phyloP scores from a whole-genome alignment of 2,113 vertebrate species.

The Lethenteron camtschaticum region DNA sequence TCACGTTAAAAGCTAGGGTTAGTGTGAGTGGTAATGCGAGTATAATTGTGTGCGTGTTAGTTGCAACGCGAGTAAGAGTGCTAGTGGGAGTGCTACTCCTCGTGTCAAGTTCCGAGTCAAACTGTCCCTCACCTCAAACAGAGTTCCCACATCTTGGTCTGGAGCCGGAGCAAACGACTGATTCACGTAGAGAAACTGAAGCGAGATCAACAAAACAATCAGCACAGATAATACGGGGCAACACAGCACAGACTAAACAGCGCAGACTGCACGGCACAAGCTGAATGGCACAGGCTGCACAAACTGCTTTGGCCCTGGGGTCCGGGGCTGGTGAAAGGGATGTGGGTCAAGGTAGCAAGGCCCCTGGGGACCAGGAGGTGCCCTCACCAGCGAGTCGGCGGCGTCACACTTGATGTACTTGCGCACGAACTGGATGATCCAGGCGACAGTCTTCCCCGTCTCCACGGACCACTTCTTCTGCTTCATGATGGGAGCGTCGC shows the following conservation, averaged over 20 bases:
- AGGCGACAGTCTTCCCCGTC: constrained; percentile 56
- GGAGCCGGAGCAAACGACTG: constrained; percentile 90
- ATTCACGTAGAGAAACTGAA: constrained; percentile 90
- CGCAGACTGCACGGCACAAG: too few species aligned
- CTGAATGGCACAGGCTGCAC: too few species aligned
- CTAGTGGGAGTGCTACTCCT: neutral
- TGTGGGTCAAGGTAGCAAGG: too few species aligned
- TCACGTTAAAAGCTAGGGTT: neutral
- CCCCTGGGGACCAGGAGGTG: too few species aligned
- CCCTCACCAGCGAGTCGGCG: constrained; percentile 55
- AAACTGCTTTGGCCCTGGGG: too few species aligned
- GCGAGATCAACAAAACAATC: constrained; percentile 11
- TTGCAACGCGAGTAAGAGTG: neutral
- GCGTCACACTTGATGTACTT: constrained; percentile 73
- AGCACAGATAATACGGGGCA: too few species aligned
- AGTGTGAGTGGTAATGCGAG: neutral
- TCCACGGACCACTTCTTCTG: constrained; percentile 91
- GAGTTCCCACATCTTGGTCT: constrained; percentile 76
- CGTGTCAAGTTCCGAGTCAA: neutral
- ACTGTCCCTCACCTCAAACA: constrained; percentile 67
- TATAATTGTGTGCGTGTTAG: neutral
- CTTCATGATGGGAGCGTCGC: constrained; percentile 91
- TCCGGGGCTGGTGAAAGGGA: too few species aligned
- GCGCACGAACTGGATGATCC: constrained; percentile 68
- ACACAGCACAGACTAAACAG: too few species aligned